Evolutionary conservation across 2,797 vertebrate species (phyloP).

Genomic region (Limnodromus scolopaceus): DNA sequence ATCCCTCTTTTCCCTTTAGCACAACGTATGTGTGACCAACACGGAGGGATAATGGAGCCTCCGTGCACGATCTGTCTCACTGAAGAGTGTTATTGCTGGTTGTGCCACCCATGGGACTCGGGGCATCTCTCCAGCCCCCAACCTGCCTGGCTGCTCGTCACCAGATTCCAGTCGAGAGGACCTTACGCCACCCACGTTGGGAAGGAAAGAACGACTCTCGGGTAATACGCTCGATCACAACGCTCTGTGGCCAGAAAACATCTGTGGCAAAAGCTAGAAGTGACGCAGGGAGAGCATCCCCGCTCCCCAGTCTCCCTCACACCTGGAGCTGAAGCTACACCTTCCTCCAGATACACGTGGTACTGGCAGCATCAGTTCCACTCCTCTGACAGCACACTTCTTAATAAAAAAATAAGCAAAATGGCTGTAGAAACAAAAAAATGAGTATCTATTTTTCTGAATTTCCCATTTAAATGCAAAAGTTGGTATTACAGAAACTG

Average conservation of each 20-base stretch:
- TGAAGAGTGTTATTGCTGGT: neutral
- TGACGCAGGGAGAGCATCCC: neutral
- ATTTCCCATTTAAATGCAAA: neutral
- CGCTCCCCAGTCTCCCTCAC: too few species aligned
- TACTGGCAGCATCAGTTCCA: neutral
- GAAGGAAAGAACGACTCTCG: neutral
- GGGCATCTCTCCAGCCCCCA: neutral
- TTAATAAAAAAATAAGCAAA: neutral
- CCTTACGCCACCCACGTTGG: neutral
- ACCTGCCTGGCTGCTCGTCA: neutral
- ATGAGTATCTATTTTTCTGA: accelerated
- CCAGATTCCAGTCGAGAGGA: neutral
- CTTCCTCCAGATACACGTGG: neutral
- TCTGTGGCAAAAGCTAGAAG: too few species aligned
- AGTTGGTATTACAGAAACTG: neutral
- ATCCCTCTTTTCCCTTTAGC: neutral
- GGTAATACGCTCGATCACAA: neutral
- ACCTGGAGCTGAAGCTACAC: neutral
- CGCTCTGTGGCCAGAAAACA: neutral
- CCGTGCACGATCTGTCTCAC: neutral
- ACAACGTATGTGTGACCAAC: accelerated
- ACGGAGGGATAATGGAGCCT: accelerated
- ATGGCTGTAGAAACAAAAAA: neutral
- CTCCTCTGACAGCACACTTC: too few species aligned
- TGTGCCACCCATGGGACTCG: neutral